Conservation (phyloP, 53 echinoderm and acorn worm genomes). For the Paracentrotus lividus region DNA sequence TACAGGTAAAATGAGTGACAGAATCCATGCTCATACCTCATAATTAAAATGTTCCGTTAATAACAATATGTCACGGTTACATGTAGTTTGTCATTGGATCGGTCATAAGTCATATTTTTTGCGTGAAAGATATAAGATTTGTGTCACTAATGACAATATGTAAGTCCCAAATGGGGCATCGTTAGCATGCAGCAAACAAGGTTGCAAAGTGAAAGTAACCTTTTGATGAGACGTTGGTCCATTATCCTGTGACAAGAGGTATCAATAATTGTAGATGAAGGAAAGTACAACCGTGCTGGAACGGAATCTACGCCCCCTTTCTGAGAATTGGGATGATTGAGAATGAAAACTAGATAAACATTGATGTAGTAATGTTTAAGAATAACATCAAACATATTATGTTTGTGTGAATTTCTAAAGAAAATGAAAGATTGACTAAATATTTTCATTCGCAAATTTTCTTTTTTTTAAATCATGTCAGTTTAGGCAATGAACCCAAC, state of each 20-base stretch:
- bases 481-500: too few relatives aligned
- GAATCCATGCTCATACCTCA: neutral
- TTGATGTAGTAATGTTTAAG: too few relatives aligned
- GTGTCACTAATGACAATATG: neutral
- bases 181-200: conserved; percentile 13
- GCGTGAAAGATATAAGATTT: neutral
- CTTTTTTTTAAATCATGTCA: too few relatives aligned
- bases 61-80: neutral
- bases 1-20: neutral
- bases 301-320: conserved; percentile 1
- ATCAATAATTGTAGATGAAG: conserved; percentile 38
- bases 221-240: neutral
- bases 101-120: conserved; percentile 18
- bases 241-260: conserved; percentile 8
- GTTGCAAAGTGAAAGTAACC: neutral
- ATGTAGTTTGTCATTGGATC: neutral
- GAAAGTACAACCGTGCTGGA: conserved; percentile 13
- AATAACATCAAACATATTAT: too few relatives aligned
- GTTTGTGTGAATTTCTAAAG: too few relatives aligned
- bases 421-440: too few relatives aligned
- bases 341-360: neutral
- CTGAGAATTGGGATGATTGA: neutral
- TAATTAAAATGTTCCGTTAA: neutral
- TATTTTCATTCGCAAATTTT: too few relatives aligned
- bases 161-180: neutral